These are phyloP conservation scores for Melanotaenia duboulayi DNA, from an alignment of 2,113 vertebrate species.

Conservation along the genomic window DNA sequence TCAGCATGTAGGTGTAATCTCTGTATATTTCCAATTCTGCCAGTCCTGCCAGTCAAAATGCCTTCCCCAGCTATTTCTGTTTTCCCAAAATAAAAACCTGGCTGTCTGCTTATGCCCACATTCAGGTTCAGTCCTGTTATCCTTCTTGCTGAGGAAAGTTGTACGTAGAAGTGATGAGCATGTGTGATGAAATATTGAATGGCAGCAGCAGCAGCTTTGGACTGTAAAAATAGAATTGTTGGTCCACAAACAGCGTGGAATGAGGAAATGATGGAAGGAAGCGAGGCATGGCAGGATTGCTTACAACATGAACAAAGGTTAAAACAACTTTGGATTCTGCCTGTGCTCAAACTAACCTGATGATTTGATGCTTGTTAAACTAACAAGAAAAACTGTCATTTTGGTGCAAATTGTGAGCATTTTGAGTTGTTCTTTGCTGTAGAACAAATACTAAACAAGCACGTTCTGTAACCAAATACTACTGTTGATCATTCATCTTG, in stretches of 20 bases:
- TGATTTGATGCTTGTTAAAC: conserved; percentile 11
- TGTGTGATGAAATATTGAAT: conserved; percentile 49
- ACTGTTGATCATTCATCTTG: too few relatives aligned
- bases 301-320: background rate
- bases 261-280: conserved; percentile 12
- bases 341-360: conserved; percentile 5
- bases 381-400: too few relatives aligned
- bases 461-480: too few relatives aligned
- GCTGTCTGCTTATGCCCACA: conserved; percentile 1
- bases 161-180: conserved; percentile 16
- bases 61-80: background rate
- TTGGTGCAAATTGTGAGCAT: too few relatives aligned
- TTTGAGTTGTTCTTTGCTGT: too few relatives aligned
- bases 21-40: conserved; percentile 1
- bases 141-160: conserved; percentile 21
- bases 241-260: conserved; percentile 26
- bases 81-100: background rate
- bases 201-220: conserved; percentile 11
- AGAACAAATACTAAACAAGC: too few relatives aligned
- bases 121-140: conserved; percentile 4
- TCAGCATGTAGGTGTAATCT: conserved; percentile 21
- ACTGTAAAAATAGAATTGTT: conserved; percentile 43
- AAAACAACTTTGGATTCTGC: background rate
- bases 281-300: background rate
- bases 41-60: conserved; percentile 13